Percentiles rank a stretch among this genome's conserved stretches.
Conservation (phyloP, 2,797 vertebrate species). For the Lagothrix lagotricha region DNA sequence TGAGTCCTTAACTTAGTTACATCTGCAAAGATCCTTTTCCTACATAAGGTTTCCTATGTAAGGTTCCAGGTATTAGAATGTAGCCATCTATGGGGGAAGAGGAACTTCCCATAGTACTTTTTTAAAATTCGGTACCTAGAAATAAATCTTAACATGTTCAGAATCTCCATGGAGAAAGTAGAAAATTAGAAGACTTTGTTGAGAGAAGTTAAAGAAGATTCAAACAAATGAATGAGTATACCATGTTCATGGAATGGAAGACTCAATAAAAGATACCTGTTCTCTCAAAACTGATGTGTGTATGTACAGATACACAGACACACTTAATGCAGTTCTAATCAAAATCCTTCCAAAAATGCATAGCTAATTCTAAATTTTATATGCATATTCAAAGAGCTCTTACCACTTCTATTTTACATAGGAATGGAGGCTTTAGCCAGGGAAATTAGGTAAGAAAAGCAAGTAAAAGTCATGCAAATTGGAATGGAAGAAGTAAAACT, state of each 20-base stretch:
- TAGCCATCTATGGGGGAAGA: background rate
- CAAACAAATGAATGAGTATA: background rate
- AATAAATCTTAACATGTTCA: slow-evolving; percentile 1
- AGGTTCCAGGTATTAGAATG: background rate
- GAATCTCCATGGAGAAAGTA: background rate
- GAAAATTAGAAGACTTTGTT: background rate
- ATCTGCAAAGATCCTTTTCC: background rate
- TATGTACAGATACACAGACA: background rate
- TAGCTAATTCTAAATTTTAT: background rate
- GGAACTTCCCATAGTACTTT: background rate
- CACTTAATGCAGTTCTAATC: background rate
- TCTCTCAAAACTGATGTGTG: background rate
- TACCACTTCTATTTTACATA: background rate
- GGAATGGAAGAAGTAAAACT: background rate
- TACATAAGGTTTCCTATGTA: background rate
- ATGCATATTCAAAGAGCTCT: background rate
- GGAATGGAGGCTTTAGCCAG: background rate
- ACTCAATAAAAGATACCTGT: background rate
- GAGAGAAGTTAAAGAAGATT: background rate
- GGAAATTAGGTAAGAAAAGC: background rate
- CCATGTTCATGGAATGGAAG: background rate
- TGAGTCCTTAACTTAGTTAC: background rate
- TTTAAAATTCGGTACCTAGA: background rate
- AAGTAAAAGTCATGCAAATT: background rate
- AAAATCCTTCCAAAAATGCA: background rate